Evolutionary conservation across 2,888 invertebrate species (phyloP).

Genomic region (Agriopis leucophaearia): DNA sequence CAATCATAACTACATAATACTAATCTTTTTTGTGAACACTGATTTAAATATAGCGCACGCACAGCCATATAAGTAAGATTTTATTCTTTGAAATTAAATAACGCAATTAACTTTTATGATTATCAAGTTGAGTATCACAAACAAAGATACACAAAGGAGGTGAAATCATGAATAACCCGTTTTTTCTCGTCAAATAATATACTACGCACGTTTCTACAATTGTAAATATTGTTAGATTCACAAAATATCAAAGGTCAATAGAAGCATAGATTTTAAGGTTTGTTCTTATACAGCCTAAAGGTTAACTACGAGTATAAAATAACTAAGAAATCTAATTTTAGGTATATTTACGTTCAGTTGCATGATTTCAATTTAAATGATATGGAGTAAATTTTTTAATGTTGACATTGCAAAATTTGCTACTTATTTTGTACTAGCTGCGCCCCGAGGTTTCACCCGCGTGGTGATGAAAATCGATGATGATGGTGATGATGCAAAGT

Average conservation of each 20-base stretch:
- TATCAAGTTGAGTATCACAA: background rate
- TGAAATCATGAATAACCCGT: conserved; percentile 3
- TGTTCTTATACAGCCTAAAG: conserved; percentile 18
- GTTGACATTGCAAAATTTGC: too few relatives aligned
- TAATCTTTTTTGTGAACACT: too few relatives aligned
- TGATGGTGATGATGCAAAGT: too few relatives aligned
- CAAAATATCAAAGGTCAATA: conserved; percentile 43
- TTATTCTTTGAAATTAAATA: too few relatives aligned
- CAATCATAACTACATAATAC: too few relatives aligned
- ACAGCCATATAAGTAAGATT: too few relatives aligned
- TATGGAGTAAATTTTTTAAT: too few relatives aligned
- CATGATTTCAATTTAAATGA: background rate
- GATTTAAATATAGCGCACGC: too few relatives aligned
- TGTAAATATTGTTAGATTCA: conserved; percentile 9
- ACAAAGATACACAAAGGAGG: background rate
- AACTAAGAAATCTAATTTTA: background rate
- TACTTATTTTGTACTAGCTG: too few relatives aligned
- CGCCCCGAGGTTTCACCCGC: too few relatives aligned
- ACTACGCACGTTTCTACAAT: conserved; percentile 19
- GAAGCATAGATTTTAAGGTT: conserved; percentile 23
- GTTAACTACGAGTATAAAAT: conserved; percentile 8
- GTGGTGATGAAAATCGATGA: too few relatives aligned
- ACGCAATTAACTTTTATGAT: background rate
- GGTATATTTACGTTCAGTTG: background rate
- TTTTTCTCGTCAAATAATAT: conserved; percentile 18